Conservation (phyloP, 2,888 invertebrate genomes). For the Alsophila aescularia region DNA sequence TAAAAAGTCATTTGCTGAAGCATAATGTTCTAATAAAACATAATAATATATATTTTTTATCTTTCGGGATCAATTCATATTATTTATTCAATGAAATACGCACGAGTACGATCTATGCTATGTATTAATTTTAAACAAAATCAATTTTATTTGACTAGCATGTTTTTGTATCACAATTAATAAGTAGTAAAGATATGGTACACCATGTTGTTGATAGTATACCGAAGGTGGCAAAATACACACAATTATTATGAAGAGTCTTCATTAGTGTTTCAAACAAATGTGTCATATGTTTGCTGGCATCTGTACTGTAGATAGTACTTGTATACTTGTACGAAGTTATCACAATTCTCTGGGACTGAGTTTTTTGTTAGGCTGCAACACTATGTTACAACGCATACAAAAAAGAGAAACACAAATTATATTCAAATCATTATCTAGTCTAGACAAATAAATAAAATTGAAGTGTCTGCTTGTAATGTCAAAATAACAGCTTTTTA, state of each 20-base stretch:
- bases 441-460: no score
- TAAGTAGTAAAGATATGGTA: no score
- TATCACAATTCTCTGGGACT: conserved; percentile 50
- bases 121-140: neutral
- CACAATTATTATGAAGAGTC: no score
- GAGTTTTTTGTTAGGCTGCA: conserved; percentile 43
- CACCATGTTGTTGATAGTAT: neutral
- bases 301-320: neutral
- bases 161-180: neutral
- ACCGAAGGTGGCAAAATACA: neutral
- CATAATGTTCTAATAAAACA: conserved; percentile 32
- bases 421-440: neutral
- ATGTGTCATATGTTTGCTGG: neutral
- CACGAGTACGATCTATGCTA: neutral
- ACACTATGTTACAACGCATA: conserved; percentile 23
- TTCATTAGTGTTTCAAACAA: neutral
- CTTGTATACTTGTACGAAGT: conserved; percentile 23
- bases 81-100: neutral
- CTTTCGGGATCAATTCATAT: conserved; percentile 12
- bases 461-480: no score
- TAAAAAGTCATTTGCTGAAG: conserved; percentile 9
- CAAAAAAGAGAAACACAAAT: neutral
- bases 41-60: conserved; percentile 30
- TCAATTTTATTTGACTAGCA: neutral
- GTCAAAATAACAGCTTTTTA: no score